Evolutionary conservation across 2,797 vertebrate species (phyloP).

Genomic region (Tadarida brasiliensis): DNA sequence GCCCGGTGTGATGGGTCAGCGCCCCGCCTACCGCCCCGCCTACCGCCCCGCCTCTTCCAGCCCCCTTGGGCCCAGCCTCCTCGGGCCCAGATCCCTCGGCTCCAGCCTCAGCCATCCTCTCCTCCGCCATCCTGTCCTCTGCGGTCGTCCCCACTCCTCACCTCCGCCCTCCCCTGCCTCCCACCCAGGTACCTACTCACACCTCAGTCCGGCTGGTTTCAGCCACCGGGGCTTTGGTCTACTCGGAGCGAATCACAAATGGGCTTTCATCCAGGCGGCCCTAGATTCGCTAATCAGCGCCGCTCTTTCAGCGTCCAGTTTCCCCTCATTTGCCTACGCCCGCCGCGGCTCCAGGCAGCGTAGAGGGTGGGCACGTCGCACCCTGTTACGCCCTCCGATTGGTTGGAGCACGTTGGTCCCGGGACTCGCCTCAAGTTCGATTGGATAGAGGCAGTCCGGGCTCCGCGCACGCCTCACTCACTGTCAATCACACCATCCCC

Average conservation of each 20-base stretch:
- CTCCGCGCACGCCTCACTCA: rapidly evolving
- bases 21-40: not conserved
- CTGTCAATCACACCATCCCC: conserved; percentile 62
- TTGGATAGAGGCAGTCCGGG: not conserved
- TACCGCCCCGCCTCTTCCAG: not conserved
- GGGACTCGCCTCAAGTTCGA: not conserved
- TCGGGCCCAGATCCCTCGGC: too few relatives aligned
- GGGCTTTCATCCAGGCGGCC: conserved; percentile 24
- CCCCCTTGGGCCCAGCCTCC: not conserved
- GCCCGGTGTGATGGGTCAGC: not conserved
- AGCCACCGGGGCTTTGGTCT: not conserved
- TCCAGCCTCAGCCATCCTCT: not conserved
- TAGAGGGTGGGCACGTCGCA: not conserved
- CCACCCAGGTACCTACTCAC: not conserved
- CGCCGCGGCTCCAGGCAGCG: not conserved
- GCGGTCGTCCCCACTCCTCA: not conserved
- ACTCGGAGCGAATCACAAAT: conserved; percentile 76
- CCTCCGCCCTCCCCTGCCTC: not conserved
- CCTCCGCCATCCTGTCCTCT: not conserved
- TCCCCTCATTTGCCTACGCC: not conserved
- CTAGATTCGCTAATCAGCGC: conserved; percentile 55
- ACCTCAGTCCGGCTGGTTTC: not conserved
- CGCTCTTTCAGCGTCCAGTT: not conserved
- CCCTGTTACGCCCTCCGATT: conserved; percentile 29
- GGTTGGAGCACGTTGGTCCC: not conserved